A percentile compares a stretch with the other conserved stretches of the same genome.
phyloP scores from a whole-genome alignment of 1,140 invertebrate species.

The Nebria ingens region DNA sequence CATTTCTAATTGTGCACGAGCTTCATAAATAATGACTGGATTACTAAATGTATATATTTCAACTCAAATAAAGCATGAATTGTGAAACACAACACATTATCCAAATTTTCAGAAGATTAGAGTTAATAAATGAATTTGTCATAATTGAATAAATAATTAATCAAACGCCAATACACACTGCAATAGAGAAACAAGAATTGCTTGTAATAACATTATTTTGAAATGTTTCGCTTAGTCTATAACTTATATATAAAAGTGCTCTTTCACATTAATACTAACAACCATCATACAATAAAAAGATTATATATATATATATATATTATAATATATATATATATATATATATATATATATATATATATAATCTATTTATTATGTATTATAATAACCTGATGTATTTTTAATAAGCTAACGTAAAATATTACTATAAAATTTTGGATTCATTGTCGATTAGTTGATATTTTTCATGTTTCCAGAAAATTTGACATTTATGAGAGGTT shows the following conservation, averaged over 20 bases:
- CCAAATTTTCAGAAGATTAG: neutral
- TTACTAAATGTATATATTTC: neutral
- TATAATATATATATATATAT: too few relatives aligned
- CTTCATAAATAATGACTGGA: neutral
- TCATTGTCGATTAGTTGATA: too few relatives aligned
- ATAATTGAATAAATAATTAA: conserved; percentile 1
- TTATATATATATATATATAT: too few relatives aligned
- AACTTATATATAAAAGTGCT: neutral
- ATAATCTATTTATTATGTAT: too few relatives aligned
- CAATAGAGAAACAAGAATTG: neutral
- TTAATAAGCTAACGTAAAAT: too few relatives aligned
- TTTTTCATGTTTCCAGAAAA: too few relatives aligned
- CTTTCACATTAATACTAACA: too few relatives aligned
- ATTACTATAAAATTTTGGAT: too few relatives aligned
- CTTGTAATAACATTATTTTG: neutral
- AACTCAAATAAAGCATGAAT: neutral
- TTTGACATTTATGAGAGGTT: too few relatives aligned
- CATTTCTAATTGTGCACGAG: neutral
- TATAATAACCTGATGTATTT: too few relatives aligned
- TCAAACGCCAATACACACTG: neutral
- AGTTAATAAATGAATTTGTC: neutral
- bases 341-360: too few relatives aligned
- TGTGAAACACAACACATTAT: neutral
- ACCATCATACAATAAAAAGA: too few relatives aligned
- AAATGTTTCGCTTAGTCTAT: neutral